phyloP scores from a whole-genome alignment of 2,113 vertebrate genomes.

The Hippopotamus amphibius region DNA sequence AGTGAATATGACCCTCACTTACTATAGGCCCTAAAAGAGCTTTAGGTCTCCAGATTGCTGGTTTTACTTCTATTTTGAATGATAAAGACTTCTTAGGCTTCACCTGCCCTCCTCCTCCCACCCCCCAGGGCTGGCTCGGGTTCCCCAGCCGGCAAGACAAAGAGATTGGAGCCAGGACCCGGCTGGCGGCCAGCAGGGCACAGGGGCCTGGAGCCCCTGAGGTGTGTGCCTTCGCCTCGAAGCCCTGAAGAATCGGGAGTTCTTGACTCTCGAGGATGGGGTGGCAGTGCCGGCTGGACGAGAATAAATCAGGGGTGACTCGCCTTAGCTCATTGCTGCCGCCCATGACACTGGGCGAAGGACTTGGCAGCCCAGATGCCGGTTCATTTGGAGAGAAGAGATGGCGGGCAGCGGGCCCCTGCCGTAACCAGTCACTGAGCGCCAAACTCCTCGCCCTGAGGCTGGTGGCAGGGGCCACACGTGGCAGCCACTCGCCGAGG shows the following conservation, averaged over 20 bases:
- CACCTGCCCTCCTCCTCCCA: neutral
- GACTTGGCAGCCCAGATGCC: neutral
- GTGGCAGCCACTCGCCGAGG: neutral
- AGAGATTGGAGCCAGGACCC: neutral
- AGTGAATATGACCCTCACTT: neutral
- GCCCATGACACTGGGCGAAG: neutral
- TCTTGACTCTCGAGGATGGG: neutral
- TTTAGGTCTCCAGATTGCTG: neutral
- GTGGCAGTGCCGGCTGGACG: neutral
- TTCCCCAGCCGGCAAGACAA: neutral
- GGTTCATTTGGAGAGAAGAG: neutral
- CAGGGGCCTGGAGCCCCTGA: neutral
- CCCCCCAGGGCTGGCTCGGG: neutral
- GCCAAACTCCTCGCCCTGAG: rapidly evolving
- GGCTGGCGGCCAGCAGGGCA: neutral
- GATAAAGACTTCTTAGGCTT: slow-evolving; percentile 23
- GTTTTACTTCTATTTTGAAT: slow-evolving; percentile 71
- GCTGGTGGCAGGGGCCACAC: slow-evolving; percentile 12
- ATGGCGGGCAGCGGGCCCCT: neutral
- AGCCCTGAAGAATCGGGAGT: neutral
- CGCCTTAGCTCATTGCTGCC: neutral
- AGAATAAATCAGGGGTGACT: neutral
- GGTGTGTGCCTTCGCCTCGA: neutral
- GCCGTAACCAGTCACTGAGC: neutral
- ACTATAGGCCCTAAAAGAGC: neutral